Percentiles rank a stretch among this genome's conserved stretches.
Evolutionary conservation across 2,113 vertebrate genomes (phyloP).

Genomic region (Hylia prasina): DNA sequence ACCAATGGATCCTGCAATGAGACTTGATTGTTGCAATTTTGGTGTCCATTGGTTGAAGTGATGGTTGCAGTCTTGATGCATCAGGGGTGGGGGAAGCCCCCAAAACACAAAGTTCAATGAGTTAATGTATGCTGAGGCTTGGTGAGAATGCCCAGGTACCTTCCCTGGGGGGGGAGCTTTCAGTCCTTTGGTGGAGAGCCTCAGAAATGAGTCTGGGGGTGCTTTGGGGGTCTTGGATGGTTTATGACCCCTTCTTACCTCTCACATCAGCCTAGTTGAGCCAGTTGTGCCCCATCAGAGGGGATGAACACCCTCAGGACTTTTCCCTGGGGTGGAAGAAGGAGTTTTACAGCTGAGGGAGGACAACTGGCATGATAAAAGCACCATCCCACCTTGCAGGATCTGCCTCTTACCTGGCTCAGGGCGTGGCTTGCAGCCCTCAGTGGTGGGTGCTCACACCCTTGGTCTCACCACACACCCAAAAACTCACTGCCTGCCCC

Average conservation of each 20-base stretch:
- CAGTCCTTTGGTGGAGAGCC: not conserved
- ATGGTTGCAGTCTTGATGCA: not conserved
- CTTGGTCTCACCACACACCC: not conserved
- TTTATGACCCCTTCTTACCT: not conserved
- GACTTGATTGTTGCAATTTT: not conserved
- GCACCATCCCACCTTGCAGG: not conserved
- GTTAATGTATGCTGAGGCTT: not conserved
- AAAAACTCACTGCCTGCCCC: not conserved
- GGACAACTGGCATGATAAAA: not conserved
- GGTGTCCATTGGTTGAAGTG: not conserved
- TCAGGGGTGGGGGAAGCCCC: not conserved
- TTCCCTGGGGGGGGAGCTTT: not conserved
- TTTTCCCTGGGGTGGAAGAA: not conserved
- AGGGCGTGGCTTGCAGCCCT: too few relatives aligned
- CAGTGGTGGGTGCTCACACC: not conserved
- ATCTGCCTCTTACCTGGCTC: not conserved
- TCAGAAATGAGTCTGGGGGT: not conserved
- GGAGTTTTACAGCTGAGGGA: not conserved
- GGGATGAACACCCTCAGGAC: not conserved
- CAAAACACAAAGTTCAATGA: not conserved
- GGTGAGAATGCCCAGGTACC: not conserved
- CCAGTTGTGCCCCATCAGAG: not conserved
- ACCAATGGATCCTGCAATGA: not conserved
- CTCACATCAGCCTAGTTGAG: fast-evolving
- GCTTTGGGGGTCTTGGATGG: not conserved